Evolutionary conservation across 2,797 vertebrate genomes (phyloP).

Genomic region (Chelon auratus): DNA sequence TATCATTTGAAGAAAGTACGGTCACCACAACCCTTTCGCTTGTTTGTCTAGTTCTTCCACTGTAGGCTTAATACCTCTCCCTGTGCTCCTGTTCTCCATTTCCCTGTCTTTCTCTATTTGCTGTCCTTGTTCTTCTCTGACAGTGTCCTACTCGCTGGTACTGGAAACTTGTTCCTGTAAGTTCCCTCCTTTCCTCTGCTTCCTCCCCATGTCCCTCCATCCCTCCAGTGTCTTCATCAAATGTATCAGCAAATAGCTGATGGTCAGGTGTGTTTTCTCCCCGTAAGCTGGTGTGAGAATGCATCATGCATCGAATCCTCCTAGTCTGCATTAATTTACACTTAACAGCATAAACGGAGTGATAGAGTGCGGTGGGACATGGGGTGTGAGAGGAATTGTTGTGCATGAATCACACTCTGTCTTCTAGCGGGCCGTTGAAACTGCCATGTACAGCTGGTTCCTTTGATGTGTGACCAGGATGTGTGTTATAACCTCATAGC

Average conservation of each 20-base stretch:
- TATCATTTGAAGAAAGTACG: conserved; percentile 26
- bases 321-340: conserved; percentile 43
- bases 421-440: conserved; percentile 34
- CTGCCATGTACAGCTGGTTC: conserved; percentile 49
- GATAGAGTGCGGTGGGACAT: conserved; percentile 22
- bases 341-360: conserved; percentile 28
- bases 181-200: conserved; percentile 80
- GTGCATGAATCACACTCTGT: conserved; percentile 67
- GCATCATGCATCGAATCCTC: conserved; percentile 44
- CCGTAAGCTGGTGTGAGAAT: conserved; percentile 56
- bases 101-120: conserved; percentile 71
- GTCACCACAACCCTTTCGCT: conserved; percentile 59
- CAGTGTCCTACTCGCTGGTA: conserved; percentile 89
- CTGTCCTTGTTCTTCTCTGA: conserved; percentile 69
- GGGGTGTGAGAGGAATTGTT: conserved; percentile 33
- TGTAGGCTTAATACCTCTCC: conserved; percentile 68
- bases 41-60: conserved; percentile 63
- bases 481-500: conserved; percentile 17
- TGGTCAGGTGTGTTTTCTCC: conserved; percentile 69
- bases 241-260: conserved; percentile 67
- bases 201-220: conserved; percentile 74
- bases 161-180: conserved; percentile 92
- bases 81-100: conserved; percentile 85
- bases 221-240: conserved; percentile 73
- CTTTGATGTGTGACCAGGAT: conserved; percentile 39